These are phyloP conservation scores for Limnothrissa miodon DNA, from an alignment of 2,113 vertebrate species.

Conservation along the genomic window DNA sequence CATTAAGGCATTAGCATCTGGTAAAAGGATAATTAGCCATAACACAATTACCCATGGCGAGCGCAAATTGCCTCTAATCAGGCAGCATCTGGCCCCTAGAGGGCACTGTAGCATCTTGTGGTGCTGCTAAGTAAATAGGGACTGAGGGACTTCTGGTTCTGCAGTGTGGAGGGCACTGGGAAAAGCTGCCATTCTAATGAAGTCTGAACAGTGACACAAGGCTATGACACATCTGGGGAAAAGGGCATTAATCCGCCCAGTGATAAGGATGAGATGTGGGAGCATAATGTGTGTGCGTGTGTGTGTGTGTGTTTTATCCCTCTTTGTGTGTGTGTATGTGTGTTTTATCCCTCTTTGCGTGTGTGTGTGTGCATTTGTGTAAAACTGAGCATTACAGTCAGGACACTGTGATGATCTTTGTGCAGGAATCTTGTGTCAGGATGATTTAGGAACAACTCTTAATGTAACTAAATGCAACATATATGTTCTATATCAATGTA, in stretches of 20 bases:
- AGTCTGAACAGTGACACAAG: neutral
- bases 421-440: no score
- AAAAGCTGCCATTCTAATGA: neutral
- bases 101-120: neutral
- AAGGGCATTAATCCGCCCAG: neutral
- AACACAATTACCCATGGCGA: conserved; percentile 47
- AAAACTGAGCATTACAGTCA: no score
- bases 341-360: no score
- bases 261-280: neutral
- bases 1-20: conserved; percentile 49
- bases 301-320: neutral
- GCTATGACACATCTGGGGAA: neutral
- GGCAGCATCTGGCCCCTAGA: conserved; percentile 24
- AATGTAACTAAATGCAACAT: no score
- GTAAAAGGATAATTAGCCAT: conserved; percentile 48
- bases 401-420: no score
- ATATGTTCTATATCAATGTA: no score
- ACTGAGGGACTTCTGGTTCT: neutral
- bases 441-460: no score
- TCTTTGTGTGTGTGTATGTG: neutral
- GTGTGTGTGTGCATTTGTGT: neutral
- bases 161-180: neutral
- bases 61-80: conserved; percentile 48
- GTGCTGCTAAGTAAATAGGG: neutral
- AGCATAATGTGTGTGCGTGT: neutral